These are phyloP conservation scores for Pomatostomus ruficeps DNA, from an alignment of 2,113 vertebrate genomes.

Conservation along the genomic window DNA sequence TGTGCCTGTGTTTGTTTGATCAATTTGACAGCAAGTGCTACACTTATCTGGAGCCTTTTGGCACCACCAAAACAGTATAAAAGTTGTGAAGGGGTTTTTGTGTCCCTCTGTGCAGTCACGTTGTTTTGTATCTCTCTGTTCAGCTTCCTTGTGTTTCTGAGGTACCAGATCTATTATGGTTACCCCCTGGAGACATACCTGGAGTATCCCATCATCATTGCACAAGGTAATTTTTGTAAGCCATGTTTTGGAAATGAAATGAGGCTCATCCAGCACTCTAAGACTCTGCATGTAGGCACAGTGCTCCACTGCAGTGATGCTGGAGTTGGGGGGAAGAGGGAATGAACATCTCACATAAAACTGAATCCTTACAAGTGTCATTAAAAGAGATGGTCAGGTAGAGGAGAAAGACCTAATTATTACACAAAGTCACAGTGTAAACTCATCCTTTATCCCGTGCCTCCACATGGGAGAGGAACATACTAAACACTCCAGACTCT, in stretches of 20 bases:
- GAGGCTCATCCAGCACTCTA: not conserved
- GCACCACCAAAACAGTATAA: not conserved
- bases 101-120: not conserved
- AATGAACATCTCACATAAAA: not conserved
- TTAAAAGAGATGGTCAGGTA: not conserved
- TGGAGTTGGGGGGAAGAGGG: not conserved
- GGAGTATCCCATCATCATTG: constrained; percentile 90
- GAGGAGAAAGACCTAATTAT: not conserved
- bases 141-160: constrained; percentile 91
- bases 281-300: not conserved
- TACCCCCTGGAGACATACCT: constrained; percentile 89
- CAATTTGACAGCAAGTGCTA: not conserved
- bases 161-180: constrained; percentile 88
- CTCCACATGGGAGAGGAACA: not conserved
- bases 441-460: not conserved
- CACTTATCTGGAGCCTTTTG: not conserved
- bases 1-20: not conserved
- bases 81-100: not conserved
- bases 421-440: not conserved
- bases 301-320: not conserved
- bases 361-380: not conserved
- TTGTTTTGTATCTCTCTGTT: not conserved
- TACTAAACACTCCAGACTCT: not conserved
- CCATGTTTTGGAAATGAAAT: not conserved
- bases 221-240: constrained; percentile 81